Evolutionary conservation across 2,797 vertebrate genomes (phyloP), one percentile per base, ranked within the genome.

Genomic region (Gymnopithys bicolor): DNA sequence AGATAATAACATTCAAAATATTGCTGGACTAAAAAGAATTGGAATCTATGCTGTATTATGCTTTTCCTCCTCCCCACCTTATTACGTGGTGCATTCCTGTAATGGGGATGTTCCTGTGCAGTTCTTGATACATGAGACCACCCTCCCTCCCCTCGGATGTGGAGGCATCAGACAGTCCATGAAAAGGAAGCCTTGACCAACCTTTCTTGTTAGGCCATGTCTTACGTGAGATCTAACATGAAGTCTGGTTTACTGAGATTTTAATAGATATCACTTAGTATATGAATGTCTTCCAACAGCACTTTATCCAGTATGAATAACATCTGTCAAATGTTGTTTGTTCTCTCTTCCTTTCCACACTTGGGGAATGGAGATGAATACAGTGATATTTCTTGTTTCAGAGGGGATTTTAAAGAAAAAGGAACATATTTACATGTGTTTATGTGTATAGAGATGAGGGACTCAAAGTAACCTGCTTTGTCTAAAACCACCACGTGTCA

Each of bases 141-240:
- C 25, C 2, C 17, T 14, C 11, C 7, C 7, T 10, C 4, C 25
- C 9, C 8, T 5, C 4, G 7, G 10, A 66, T 27, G 0, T 1
- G 3, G 30, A 8, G 7, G 19, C 14, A 59, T 15, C 35, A 82
- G 35, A 16, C 9, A 43, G 13, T 8, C 19, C 11, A 5, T 28
- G 25, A 0, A 1, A 79, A 76, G 35, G 55, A 90, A 82, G 11
- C 10, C 32, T 82, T 84, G 33, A 67, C 19, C 46, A 39, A 9
- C 4, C 2, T 63, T 51, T 62, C 58, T 19, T 70, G 17, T 58
- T 67, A 63, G 45, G 23, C 19, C 1, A 2, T n/a, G 13, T 41
- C 43, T 82, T 86, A 68, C 10, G 19, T 8, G 24, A 69, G 11
- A 48, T 63, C 70, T 66, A 30, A 24, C 32, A 10, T 46, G 70